A percentile compares a stretch with the other conserved stretches of the same genome.
Conservation (phyloP, 2,888 invertebrate species). For the Cantharis lateralis region DNA sequence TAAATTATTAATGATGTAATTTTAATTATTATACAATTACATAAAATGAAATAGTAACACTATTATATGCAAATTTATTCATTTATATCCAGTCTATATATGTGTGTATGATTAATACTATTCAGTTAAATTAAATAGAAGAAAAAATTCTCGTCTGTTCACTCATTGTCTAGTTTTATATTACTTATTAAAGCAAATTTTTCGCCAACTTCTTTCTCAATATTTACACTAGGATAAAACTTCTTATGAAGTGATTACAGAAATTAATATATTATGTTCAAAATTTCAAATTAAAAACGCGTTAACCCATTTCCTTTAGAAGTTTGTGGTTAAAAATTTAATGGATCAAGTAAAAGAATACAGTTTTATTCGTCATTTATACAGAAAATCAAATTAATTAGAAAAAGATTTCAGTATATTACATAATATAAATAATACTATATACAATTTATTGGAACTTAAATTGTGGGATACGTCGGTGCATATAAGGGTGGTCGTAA, state of each 20-base stretch:
- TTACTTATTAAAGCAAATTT: not conserved
- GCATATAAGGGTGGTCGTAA: constrained; percentile 9
- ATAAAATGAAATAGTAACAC: too few relatives aligned
- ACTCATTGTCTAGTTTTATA: not conserved
- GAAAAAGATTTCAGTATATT: not conserved
- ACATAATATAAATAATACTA: not conserved
- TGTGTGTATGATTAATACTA: too few relatives aligned
- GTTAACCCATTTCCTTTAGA: too few relatives aligned
- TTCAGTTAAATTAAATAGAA: too few relatives aligned
- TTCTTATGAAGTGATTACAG: too few relatives aligned
- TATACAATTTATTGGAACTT: not conserved
- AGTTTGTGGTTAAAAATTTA: not conserved
- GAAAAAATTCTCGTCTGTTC: too few relatives aligned
- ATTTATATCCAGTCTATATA: too few relatives aligned
- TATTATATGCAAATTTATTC: too few relatives aligned
- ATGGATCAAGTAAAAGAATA: not conserved
- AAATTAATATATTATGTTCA: too few relatives aligned
- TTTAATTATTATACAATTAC: not conserved
- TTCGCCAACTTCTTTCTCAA: not conserved
- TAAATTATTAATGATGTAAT: not conserved
- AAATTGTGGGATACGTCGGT: constrained; percentile 17
- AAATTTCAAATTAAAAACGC: too few relatives aligned
- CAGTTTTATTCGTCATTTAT: not conserved
- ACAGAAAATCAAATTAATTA: not conserved
- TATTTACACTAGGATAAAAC: not conserved